Evolutionary conservation across 1,140 invertebrate species (phyloP).

Genomic region (Campoletis sonorensis): DNA sequence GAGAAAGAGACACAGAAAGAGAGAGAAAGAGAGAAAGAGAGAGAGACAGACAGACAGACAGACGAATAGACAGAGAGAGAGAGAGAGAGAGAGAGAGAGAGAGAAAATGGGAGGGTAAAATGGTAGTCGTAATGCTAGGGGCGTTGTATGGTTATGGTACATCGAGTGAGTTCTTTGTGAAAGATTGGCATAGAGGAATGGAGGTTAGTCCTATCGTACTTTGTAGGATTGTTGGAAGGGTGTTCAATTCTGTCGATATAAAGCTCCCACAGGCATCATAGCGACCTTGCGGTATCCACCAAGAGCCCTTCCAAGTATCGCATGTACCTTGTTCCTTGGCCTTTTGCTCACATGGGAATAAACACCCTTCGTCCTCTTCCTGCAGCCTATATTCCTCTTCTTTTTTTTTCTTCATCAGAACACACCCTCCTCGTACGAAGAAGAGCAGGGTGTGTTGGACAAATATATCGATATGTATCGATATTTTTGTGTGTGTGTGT

Average conservation of each 20-base stretch:
- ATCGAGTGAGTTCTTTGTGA: not conserved
- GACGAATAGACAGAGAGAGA: too few relatives aligned
- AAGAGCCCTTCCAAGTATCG: not conserved
- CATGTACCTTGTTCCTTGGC: not conserved
- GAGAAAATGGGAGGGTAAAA: too few relatives aligned
- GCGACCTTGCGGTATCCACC: not conserved
- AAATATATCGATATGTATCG: too few relatives aligned
- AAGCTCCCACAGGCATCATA: not conserved
- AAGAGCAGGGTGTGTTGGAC: not conserved
- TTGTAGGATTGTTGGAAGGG: not conserved
- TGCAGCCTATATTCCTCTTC: not conserved
- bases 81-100: too few relatives aligned
- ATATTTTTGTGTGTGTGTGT: not conserved
- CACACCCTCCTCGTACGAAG: not conserved
- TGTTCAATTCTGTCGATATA: not conserved
- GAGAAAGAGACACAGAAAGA: too few relatives aligned
- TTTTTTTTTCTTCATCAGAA: not conserved
- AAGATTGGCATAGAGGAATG: not conserved
- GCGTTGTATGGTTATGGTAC: too few relatives aligned
- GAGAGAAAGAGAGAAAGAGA: too few relatives aligned
- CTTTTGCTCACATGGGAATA: not conserved
- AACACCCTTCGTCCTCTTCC: not conserved
- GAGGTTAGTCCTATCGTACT: not conserved
- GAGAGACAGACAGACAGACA: too few relatives aligned
- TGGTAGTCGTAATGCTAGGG: too few relatives aligned